Base-by-base conservation (phyloP, 2,888 invertebrate genomes). In the Rhagonycha fulva region DNA sequence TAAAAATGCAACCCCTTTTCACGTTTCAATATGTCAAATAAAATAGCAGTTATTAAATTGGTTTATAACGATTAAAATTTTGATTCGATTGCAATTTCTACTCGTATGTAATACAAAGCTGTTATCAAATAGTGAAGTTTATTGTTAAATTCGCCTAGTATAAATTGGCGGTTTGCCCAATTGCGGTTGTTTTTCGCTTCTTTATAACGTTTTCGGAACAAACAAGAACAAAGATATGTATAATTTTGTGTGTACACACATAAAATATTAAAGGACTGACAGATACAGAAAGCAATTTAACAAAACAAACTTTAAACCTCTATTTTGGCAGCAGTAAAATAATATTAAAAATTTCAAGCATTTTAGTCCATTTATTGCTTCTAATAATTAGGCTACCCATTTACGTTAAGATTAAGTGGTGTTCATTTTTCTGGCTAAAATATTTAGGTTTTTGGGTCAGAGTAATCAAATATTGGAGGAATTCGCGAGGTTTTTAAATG, bases 121-220 rank as follows among this genome's bases (percentile, higher is more conserved):
- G 24, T 66, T 66, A 66, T 66, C 63, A 66, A 66, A 66, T 24
- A 23, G 63, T 66, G 63, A 66, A 24, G 14, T 66, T 66, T 63
- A 63, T 63, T 63, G 47, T 47, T 47, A 47, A 47, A 47, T 47
- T 47, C 47, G 47, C n/a, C n/a, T 24, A 14, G 23, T 24, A 68
- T 68, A 63, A 63, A 63, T 69, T 74, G 74, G 74, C 69, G 19
- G 26, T 70, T 70, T 74, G 74, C 74, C 74, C 69, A 69, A 74
- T 60, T 69, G 74, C 69, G 68, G 62, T 68, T 67, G 61, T 73
- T 62, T 28, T 23, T 72, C 60, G 5, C 63, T 26, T 63, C 69
- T 69, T 47, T 69, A 73, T 74, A 30, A 70, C 61, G 62, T n/a
- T 74, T 62, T 63, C 69, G 47, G 74, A 74, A 70, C 69, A 74